Conservation (phyloP, 2,797 vertebrate genomes). For the Pristis pectinata region DNA sequence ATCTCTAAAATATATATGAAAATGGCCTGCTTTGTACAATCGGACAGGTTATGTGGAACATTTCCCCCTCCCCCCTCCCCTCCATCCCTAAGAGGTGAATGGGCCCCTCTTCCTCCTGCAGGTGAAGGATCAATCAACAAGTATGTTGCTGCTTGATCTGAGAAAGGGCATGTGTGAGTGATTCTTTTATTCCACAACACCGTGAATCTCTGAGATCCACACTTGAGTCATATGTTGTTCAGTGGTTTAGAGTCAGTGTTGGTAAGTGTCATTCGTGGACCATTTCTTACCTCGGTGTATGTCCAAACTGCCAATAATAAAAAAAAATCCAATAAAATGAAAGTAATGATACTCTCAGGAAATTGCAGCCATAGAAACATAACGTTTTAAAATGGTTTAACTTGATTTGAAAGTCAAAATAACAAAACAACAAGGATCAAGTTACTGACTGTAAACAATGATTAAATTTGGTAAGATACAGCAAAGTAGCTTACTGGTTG, state of each 20-base stretch:
- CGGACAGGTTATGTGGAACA: too few species aligned
- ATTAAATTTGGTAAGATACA: not conserved
- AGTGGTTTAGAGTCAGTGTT: not conserved
- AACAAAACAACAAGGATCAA: not conserved
- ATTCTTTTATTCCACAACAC: too few species aligned
- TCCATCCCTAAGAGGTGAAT: too few species aligned
- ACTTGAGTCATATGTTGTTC: not conserved
- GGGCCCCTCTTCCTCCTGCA: too few species aligned
- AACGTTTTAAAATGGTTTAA: not conserved
- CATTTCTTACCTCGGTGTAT: not conserved
- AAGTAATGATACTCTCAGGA: not conserved
- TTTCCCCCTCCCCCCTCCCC: too few species aligned
- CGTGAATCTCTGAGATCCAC: too few species aligned
- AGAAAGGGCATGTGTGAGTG: not conserved
- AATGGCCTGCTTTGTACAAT: too few species aligned
- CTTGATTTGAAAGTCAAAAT: not conserved
- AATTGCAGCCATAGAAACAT: not conserved
- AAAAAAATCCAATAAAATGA: not conserved
- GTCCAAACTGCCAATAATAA: not conserved
- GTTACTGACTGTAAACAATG: not conserved
- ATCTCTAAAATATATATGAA: too few species aligned
- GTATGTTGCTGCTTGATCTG: too few species aligned
- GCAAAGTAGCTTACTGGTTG: not conserved
- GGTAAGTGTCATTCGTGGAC: not conserved
- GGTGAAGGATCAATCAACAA: too few species aligned